Percentiles rank a stretch among this genome's conserved stretches.
Conservation (phyloP, 2,888 invertebrate species). For the Drosophila mayaguana region DNA sequence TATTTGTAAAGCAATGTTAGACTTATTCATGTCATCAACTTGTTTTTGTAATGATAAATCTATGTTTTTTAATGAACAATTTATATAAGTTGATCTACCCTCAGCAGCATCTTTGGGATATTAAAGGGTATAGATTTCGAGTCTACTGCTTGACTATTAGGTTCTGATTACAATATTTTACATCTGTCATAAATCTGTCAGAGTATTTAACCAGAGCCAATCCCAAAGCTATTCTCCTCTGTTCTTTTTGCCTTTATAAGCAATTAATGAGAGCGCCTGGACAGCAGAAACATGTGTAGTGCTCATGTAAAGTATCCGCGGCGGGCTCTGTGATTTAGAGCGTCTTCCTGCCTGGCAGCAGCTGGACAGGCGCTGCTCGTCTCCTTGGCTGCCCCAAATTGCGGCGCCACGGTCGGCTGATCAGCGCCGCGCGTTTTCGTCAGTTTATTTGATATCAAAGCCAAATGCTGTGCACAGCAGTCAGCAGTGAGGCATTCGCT, state of each 20-base stretch:
- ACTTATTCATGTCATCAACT: too few relatives aligned
- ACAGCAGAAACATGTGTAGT: conserved; percentile 59
- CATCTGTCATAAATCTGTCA: conserved; percentile 7
- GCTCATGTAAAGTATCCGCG: conserved; percentile 57
- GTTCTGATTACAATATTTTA: conserved; percentile 7
- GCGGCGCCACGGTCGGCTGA: conserved; percentile 12
- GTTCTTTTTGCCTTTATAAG: conserved; percentile 1
- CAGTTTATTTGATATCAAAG: conserved; percentile 32
- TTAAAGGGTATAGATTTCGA: neutral
- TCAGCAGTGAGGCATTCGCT: neutral
- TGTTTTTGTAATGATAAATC: too few relatives aligned
- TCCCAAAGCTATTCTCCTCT: neutral
- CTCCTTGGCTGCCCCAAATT: conserved; percentile 21
- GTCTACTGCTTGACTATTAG: conserved; percentile 4
- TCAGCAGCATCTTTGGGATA: neutral
- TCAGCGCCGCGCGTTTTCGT: conserved; percentile 4
- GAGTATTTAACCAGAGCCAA: neutral
- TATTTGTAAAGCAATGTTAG: neutral
- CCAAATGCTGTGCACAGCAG: conserved; percentile 26
- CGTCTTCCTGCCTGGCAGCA: conserved; percentile 30
- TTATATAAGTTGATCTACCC: neutral
- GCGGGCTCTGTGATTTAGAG: conserved; percentile 3
- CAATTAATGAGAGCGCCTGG: conserved; percentile 37
- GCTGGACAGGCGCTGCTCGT: conserved; percentile 10
- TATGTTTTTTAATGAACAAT: too few relatives aligned